Conservation (phyloP, 2,888 invertebrate species). For the Sturmia bella region DNA sequence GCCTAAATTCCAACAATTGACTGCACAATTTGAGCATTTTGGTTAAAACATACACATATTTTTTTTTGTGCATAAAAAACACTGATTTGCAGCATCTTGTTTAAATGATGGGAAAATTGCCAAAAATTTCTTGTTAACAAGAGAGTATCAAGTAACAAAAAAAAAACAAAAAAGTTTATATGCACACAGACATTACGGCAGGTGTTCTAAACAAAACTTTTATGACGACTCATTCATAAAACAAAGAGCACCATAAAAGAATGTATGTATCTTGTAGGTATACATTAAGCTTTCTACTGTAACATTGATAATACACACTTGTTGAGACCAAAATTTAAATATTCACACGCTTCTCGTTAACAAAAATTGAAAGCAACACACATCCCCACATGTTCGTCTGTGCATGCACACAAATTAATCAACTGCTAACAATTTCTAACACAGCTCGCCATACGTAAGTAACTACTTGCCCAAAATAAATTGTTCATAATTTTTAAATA, state of each 20-base stretch:
- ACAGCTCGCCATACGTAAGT: not conserved
- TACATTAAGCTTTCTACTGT: constrained; percentile 1
- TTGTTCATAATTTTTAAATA: constrained; percentile 3
- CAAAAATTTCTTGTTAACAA: constrained; percentile 58
- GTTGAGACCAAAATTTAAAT: constrained; percentile 32
- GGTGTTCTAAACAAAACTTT: constrained; percentile 56
- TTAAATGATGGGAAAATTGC: constrained; percentile 66
- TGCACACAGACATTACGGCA: constrained; percentile 64
- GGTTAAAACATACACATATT: not conserved
- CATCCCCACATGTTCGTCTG: not conserved
- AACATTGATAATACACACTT: constrained; percentile 1
- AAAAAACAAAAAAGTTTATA: constrained; percentile 37
- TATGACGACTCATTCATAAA: constrained; percentile 56
- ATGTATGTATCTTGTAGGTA: too few species aligned
- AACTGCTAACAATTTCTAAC: not conserved
- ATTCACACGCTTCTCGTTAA: constrained; percentile 67
- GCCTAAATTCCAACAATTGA: constrained; percentile 61
- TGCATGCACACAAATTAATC: not conserved
- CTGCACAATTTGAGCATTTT: constrained; percentile 55
- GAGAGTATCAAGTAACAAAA: constrained; percentile 66
- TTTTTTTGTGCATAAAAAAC: not conserved
- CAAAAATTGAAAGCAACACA: not conserved
- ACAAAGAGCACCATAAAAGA: constrained; percentile 18
- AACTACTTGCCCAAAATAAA: not conserved
- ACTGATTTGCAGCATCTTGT: constrained; percentile 54